phyloP scores from a whole-genome alignment of 1,140 invertebrate species.

The Cherax destructor region DNA sequence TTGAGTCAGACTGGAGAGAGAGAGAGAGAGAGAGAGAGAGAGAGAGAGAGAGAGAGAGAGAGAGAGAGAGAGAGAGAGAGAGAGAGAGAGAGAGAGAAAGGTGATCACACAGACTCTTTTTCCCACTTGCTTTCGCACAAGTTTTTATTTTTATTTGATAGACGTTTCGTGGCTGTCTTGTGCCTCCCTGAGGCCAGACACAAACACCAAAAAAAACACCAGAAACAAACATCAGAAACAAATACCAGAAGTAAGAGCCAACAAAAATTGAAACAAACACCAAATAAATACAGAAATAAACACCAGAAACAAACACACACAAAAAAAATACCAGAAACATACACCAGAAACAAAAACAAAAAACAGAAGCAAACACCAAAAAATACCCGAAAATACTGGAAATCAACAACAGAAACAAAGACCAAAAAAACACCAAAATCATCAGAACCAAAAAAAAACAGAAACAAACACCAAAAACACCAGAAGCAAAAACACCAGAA shows the following conservation, averaged over 20 bases:
- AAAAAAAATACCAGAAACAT: not conserved
- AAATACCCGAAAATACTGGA: not conserved
- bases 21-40: no score
- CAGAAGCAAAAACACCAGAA: no score
- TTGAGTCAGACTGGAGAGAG: no score
- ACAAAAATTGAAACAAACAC: not conserved
- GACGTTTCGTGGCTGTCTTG: not conserved
- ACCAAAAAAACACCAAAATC: no score
- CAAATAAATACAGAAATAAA: no score
- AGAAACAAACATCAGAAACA: not conserved
- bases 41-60: constrained; percentile 8
- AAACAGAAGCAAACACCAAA: not conserved
- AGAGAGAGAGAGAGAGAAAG: not conserved
- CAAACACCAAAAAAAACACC: not conserved
- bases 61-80: not conserved
- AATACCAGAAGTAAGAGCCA: not conserved
- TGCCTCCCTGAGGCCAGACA: not conserved
- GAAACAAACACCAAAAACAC: no score
- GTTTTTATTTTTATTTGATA: not conserved
- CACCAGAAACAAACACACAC: not conserved
- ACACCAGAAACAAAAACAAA: no score
- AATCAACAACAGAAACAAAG: not conserved
- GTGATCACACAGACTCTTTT: not conserved
- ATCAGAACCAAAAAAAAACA: no score
- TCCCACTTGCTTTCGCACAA: not conserved